phyloP scores from a whole-genome alignment of 1,140 invertebrate genomes.

The Euwallacea similis region DNA sequence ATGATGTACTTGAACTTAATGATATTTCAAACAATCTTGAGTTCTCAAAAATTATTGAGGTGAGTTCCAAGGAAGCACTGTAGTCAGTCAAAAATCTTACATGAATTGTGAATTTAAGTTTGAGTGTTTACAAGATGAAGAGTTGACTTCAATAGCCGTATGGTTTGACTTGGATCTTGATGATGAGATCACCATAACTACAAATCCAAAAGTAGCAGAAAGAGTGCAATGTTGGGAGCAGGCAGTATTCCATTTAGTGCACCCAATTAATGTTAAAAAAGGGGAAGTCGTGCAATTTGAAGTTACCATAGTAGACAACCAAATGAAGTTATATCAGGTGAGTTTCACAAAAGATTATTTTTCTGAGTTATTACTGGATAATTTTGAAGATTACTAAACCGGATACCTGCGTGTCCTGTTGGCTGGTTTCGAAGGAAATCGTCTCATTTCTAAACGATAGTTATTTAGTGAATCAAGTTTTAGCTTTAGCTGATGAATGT shows the following conservation, averaged over 20 bases:
- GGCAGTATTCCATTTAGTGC: constrained; percentile 44
- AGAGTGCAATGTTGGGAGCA: constrained; percentile 70
- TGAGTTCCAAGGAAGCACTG: neutral
- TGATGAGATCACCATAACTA: constrained; percentile 62
- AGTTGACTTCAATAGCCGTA: constrained; percentile 58
- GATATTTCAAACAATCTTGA: constrained; percentile 25
- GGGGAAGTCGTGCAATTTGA: constrained; percentile 52
- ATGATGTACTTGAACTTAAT: constrained; percentile 55
- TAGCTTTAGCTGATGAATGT: constrained; percentile 50
- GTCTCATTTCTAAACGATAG: constrained; percentile 62
- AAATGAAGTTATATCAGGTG: constrained; percentile 37
- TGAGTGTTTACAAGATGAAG: constrained; percentile 52
- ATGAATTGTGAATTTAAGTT: constrained; percentile 14
- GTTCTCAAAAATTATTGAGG: constrained; percentile 29
- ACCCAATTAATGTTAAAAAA: constrained; percentile 51
- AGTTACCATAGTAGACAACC: constrained; percentile 55
- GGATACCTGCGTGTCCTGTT: constrained; percentile 41
- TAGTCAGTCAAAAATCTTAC: neutral
- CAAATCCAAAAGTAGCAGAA: constrained; percentile 56
- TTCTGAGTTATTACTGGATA: neutral
- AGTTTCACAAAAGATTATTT: neutral
- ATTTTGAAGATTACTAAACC: constrained; percentile 27
- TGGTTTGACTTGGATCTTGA: constrained; percentile 78
- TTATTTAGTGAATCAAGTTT: constrained; percentile 54
- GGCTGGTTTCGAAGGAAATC: constrained; percentile 54